Evolutionary conservation across 2,888 invertebrate species (phyloP), one percentile per base, ranked within the genome.

Genomic region (Dryomyza anilis): DNA sequence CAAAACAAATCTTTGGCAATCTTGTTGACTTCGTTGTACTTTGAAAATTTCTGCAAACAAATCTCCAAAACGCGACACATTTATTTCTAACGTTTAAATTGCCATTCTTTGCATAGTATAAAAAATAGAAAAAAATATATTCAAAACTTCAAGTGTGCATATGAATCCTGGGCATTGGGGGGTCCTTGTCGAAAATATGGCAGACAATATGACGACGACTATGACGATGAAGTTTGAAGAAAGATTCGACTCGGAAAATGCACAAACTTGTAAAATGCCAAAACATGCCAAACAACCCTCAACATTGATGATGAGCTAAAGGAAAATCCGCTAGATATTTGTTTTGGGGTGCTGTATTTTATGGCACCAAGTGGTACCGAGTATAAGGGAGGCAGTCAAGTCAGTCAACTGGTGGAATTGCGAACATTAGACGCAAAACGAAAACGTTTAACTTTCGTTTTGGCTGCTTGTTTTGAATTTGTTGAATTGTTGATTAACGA

Each of bases 391-490:
- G 39, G 7, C 12, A 39, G 7, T 33, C 39, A 7, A 7, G 39
- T n/a, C n/a, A 39, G 39, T 3, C 3, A 7, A 4, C 39, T 12
- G n/a, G 39, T 2, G 39, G 4, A n/a, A n/a, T 2, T 39, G 39
- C 39, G 3, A n/a, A 39, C 14, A 5, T 3, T 12, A n/a, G 3
- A 4, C n/a, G 39, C 33, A 33, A 74, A 74, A 72, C 70, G 71
- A 63, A 66, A 67, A 59, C 73, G 67, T 72, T 73, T 72, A 69
- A 65, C 64, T 63, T 66, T 69, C 67, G 59, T 57, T 67, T 66
- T 65, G 60, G 43, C 21, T 64, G 63, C 63, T 59, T 67, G 63
- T 64, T 64, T 52, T 43, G 64, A 67, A 19, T 10, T 55, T 55
- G 21, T 55, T 55, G 55, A 33, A 33, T 19, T 36, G 19, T 21